Base-by-base conservation (phyloP, 2,113 vertebrate genomes). In the Corynorhinus townsendii region DNA sequence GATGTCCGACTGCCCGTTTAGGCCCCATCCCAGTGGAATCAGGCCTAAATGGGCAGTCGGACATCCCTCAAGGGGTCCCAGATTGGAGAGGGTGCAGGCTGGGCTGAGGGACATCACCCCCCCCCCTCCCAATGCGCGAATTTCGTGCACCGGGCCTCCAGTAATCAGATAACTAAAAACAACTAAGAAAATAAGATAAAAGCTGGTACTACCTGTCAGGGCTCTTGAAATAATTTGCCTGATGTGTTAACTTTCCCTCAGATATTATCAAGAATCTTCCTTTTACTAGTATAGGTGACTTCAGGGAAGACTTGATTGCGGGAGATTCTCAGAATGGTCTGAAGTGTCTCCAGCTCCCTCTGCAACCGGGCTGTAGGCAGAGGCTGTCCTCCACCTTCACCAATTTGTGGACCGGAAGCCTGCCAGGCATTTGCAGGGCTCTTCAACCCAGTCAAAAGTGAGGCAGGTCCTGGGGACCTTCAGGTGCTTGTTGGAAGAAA, bases 131-230 rank as follows among this genome's bases (percentile, higher is more conserved):
- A n/a, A n/a, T n/a, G n/a, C n/a, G n/a, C n/a, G n/a, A n/a, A n/a
- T n/a, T n/a, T n/a, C n/a, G n/a, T n/a, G n/a, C n/a, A n/a, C n/a
- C n/a, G n/a, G n/a, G n/a, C n/a, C n/a, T n/a, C n/a, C n/a, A n/a
- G n/a, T 22, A 49, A 24, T 59, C 19, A 28, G 72, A 73, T 35
- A 72, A 56, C 33, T 20, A 43, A 90, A 86, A 86, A 83, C 43
- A 56, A 40, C 24, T 14, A 47, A 73, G 80, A 82, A 75, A 59
- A 89, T 26, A 45, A 91, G 91, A 91, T n/a, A 79, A 85, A 90
- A 86, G 73, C 24, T 72, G 30, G n/a, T 59, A 30, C 47, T 73
- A 26, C 38, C 79, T 89, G 75, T 66, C 84, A 59, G 75, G 11
- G 24, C 7, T 9, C 49, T 87, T 82, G 81, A 45, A 82, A 87